These are phyloP conservation scores for Stenodera caucasica DNA, from an alignment of 2,888 invertebrate species.

Conservation along the genomic window DNA sequence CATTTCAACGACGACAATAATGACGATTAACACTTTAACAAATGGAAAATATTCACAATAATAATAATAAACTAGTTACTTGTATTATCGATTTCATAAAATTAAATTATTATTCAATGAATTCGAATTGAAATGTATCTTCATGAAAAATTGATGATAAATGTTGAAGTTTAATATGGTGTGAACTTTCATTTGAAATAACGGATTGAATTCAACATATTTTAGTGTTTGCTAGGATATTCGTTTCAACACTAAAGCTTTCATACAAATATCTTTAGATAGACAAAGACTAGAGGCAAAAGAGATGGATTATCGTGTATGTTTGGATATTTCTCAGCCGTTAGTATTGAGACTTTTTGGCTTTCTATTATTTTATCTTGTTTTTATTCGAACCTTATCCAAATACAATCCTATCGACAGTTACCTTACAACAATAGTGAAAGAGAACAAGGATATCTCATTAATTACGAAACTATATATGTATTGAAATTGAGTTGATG, in stretches of 20 bases:
- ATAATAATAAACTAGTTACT: no score
- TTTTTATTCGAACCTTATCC: constrained; percentile 14
- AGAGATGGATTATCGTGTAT: constrained; percentile 17
- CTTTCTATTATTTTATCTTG: constrained; percentile 17
- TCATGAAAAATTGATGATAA: neutral
- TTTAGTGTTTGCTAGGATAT: constrained; percentile 22
- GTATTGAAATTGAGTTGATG: neutral
- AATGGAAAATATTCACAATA: no score
- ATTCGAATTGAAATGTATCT: no score
- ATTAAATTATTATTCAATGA: no score
- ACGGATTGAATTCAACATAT: constrained; percentile 18
- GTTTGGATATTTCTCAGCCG: constrained; percentile 23
- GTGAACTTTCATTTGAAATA: constrained; percentile 22
- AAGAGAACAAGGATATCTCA: neutral
- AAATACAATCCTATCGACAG: neutral
- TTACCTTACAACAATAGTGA: neutral
- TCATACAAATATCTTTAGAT: constrained; percentile 10
- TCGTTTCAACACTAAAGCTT: constrained; percentile 24
- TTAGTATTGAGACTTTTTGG: constrained; percentile 18
- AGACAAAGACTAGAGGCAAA: neutral
- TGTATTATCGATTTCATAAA: no score
- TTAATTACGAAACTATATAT: neutral
- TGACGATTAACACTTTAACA: neutral
- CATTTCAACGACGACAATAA: neutral
- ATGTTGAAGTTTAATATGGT: constrained; percentile 30